These are phyloP conservation scores for Perognathus longimembris DNA, from an alignment of 2,113 vertebrate genomes.

Conservation along the genomic window DNA sequence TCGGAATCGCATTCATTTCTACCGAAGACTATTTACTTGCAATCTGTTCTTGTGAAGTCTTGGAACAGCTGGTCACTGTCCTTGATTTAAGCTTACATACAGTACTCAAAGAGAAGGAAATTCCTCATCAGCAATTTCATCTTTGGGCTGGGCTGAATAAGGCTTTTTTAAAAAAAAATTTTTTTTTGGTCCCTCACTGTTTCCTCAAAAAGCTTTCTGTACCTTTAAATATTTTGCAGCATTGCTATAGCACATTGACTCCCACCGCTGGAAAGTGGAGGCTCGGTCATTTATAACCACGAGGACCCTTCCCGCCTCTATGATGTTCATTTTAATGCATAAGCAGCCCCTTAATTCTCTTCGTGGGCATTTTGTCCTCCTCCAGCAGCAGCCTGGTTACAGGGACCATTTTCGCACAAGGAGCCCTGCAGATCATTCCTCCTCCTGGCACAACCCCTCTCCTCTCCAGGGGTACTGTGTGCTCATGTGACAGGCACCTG, in stretches of 20 bases:
- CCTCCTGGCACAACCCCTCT: neutral
- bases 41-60: slow-evolving; percentile 58
- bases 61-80: slow-evolving; percentile 67
- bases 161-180: slow-evolving; percentile 16
- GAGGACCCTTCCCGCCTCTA: neutral
- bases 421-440: neutral
- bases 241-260: neutral
- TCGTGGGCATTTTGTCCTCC: neutral
- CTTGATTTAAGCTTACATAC: slow-evolving; percentile 41
- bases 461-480: neutral
- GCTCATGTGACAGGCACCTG: neutral
- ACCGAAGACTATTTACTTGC: slow-evolving; percentile 42
- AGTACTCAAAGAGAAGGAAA: slow-evolving; percentile 56
- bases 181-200: neutral
- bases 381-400: neutral
- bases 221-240: slow-evolving; percentile 67
- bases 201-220: slow-evolving; percentile 59
- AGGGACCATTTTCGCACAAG: slow-evolving; percentile 2
- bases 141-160: slow-evolving; percentile 62
- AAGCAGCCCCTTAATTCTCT: slow-evolving; percentile 2
- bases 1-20: slow-evolving; percentile 36
- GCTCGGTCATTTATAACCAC: slow-evolving; percentile 12
- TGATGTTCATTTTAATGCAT: neutral
- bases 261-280: slow-evolving; percentile 11
- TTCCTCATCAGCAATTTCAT: slow-evolving; percentile 63